Percentiles rank a stretch among this genome's conserved stretches.
These are phyloP conservation scores for Palythoa heliodiscus DNA, from an alignment of 92 coral and sea anemone genomes.

Conservation along the genomic window DNA sequence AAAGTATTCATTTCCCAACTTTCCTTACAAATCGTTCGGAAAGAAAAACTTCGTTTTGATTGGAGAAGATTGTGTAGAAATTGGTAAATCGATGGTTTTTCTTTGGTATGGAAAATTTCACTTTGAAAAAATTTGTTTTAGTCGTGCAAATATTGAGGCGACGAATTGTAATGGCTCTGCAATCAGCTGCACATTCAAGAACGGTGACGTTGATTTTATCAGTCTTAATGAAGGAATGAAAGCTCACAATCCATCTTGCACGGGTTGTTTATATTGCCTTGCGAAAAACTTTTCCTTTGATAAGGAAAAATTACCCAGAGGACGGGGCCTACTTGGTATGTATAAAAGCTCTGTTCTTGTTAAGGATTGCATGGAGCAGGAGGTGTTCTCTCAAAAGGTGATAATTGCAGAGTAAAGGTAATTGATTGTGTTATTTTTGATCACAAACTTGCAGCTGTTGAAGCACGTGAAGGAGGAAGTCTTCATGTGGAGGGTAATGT, in stretches of 20 bases:
- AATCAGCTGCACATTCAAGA: not conserved
- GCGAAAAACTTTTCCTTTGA: not conserved
- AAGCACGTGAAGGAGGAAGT: not conserved
- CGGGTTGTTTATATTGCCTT: not conserved
- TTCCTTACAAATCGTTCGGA: too few relatives aligned
- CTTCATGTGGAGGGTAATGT: not conserved
- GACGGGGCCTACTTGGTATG: not conserved
- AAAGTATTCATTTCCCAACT: too few relatives aligned
- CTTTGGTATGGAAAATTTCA: not conserved
- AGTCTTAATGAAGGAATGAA: not conserved
- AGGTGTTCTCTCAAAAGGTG: not conserved
- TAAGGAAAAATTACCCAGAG: not conserved
- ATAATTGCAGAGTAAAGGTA: not conserved
- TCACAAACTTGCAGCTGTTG: not conserved
- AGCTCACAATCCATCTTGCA: not conserved
- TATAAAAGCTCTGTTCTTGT: not conserved
- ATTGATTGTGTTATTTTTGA: not conserved
- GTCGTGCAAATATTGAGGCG: not conserved
- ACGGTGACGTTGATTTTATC: not conserved
- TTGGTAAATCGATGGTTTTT: too few relatives aligned
- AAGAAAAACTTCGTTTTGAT: not conserved
- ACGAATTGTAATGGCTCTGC: not conserved
- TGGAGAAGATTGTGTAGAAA: too few relatives aligned
- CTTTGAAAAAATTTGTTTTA: slow-evolving; percentile 13
- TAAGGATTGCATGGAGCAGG: not conserved